Base-by-base conservation (phyloP, 1,140 invertebrate species). In the Marisa cornuarietis region DNA sequence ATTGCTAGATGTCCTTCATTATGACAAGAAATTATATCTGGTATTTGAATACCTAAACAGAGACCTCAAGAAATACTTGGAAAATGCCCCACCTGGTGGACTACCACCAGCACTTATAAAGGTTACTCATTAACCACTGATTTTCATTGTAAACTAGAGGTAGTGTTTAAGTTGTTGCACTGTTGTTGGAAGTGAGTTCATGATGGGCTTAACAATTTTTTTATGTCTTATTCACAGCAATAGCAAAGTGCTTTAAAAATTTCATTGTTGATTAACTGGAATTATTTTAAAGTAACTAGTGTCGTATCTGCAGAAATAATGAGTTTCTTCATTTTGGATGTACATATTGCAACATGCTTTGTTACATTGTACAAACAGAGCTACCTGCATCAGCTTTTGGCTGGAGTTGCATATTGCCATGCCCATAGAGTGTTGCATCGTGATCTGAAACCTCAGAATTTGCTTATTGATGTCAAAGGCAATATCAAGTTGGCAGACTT, bases 41-140 rank as follows among this genome's bases (percentile, higher is more conserved):
- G 97, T 99, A 72, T 99, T 99, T 92, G 99, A 99, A 91, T 99
- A 96, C 91, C 92, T 99, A 0, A 95, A 95, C n/a, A 98, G 99
- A 96, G 99, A 99, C 92, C 92, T 99, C 72, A 99, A 99, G 90
- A 98, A 98, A 91, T 99, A 97, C 87, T 94, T 99, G 93, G 98
- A 99, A 91, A 97, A 92, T 79, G 83, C 85, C 75, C 88, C 88
- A n/a, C 78, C 86, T 20, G 82, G 86, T 18, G 88, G 88, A 11
- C 78, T 91, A 6, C 79, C 88, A 71, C 79, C 83, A 49, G 80
- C 81, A 4, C 85, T 91, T 16, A 85, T 91, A 63, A 90, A 90
- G 87, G 90, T 90, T 82, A 58, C 20, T 31, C 74, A 58, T 24
- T 61, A 13, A 31, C 22, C 6, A 61, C 4, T 11, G n/a, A 9